Evolutionary conservation across 2,113 vertebrate species (phyloP).

Genomic region (Festucalex cinctus): DNA sequence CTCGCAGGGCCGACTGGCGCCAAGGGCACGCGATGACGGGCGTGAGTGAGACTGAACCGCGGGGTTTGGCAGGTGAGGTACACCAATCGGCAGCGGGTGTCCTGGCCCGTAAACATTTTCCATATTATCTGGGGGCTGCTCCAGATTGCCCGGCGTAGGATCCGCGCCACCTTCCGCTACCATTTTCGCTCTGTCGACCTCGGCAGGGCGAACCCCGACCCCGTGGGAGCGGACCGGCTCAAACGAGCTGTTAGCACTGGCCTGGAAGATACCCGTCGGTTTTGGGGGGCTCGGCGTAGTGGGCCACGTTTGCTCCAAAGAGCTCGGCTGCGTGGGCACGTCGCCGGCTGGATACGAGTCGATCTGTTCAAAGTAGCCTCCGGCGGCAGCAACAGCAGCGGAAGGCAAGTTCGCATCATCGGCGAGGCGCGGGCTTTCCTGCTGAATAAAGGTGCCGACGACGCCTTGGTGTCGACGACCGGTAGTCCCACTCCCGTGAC

Average conservation of each 20-base stretch:
- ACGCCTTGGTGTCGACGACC: slow-evolving; percentile 76
- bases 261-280: slow-evolving; percentile 89
- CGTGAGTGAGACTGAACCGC: slow-evolving; percentile 53
- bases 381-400: slow-evolving; percentile 59
- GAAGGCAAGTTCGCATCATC: slow-evolving; percentile 65
- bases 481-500: slow-evolving; percentile 75
- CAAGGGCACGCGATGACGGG: slow-evolving; percentile 78
- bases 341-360: slow-evolving; percentile 84
- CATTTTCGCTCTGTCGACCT: slow-evolving; percentile 85
- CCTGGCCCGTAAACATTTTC: slow-evolving; percentile 81
- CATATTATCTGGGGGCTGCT: slow-evolving; percentile 94
- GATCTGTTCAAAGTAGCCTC: slow-evolving; percentile 91
- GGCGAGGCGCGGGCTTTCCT: slow-evolving; percentile 85
- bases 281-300: slow-evolving; percentile 93
- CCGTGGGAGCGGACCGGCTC: slow-evolving; percentile 89
- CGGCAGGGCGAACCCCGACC: slow-evolving; percentile 79
- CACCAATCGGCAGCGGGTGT: slow-evolving; percentile 18
- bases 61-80: slow-evolving; percentile 39
- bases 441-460: slow-evolving; percentile 89
- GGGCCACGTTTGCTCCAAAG: slow-evolving; percentile 64
- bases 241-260: slow-evolving; percentile 95
- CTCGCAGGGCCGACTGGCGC: slow-evolving; percentile 80
- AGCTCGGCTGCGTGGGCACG: slow-evolving; percentile 30
- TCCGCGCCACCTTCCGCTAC: slow-evolving; percentile 76
- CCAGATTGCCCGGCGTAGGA: slow-evolving; percentile 82